These are phyloP conservation scores for Tholera decimalis DNA, from an alignment of 2,888 invertebrate genomes.

Conservation along the genomic window DNA sequence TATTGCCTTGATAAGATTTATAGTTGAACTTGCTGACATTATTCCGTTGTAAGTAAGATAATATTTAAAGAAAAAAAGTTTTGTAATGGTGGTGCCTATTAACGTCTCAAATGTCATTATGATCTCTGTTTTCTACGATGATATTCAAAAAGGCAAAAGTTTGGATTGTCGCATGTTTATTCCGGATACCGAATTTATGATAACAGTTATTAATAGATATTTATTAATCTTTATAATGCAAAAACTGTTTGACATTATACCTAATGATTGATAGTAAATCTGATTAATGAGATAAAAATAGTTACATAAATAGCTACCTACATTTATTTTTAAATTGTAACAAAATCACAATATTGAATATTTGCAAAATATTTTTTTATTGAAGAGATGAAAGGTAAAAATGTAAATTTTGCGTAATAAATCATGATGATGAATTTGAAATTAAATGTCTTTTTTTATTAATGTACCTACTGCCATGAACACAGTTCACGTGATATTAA, in stretches of 20 bases:
- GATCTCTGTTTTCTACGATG: conserved; percentile 57
- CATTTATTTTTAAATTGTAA: conserved; percentile 45
- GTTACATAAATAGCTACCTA: conserved; percentile 30
- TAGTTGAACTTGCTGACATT: conserved; percentile 45
- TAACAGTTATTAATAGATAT: conserved; percentile 61
- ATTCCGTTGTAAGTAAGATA: conserved; percentile 21
- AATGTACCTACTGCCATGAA: conserved; percentile 53
- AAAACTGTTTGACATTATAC: conserved; percentile 57
- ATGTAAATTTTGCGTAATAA: conserved; percentile 32
- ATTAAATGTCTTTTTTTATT: conserved; percentile 34
- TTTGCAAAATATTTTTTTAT: conserved; percentile 9
- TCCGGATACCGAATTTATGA: conserved; percentile 54
- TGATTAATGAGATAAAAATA: conserved; percentile 49
- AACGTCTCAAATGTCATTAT: conserved; percentile 53
- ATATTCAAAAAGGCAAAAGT: conserved; percentile 55
- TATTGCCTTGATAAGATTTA: conserved; percentile 62
- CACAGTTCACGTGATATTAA: conserved; percentile 63
- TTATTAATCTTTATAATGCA: conserved; percentile 62
- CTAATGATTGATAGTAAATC: conserved; percentile 59
- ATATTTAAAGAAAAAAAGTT: conserved; percentile 45
- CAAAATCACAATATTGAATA: conserved; percentile 29
- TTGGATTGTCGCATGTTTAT: conserved; percentile 45
- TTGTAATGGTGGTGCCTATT: conserved; percentile 56
- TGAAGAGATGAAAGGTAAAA: conserved; percentile 2
- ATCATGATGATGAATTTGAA: conserved; percentile 51